Evolutionary conservation across 2,888 invertebrate species (phyloP).

Genomic region (Petrolisthes manimaculis): DNA sequence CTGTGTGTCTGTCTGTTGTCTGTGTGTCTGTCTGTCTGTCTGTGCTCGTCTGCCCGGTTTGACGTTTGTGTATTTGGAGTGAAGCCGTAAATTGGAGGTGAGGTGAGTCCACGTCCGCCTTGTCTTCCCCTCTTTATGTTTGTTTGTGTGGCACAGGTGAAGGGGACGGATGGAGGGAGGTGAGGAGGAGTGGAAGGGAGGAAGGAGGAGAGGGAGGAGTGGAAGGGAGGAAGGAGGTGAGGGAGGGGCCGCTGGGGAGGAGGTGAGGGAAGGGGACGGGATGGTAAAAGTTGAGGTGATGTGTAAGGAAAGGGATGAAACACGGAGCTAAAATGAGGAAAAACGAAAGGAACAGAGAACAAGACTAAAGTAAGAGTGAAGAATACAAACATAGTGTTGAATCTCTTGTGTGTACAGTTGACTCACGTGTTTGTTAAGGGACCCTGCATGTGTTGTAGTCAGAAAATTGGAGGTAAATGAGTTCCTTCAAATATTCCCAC

Average conservation of each 20-base stretch:
- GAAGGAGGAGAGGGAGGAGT: background rate
- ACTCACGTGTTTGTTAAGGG: too few relatives aligned
- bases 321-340: background rate
- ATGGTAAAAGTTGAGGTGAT: background rate
- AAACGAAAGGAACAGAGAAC: background rate
- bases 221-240: background rate
- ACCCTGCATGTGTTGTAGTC: too few relatives aligned
- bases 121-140: background rate
- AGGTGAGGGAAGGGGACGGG: background rate
- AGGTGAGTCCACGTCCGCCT: background rate
- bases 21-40: too few relatives aligned
- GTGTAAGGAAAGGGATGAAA: background rate
- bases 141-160: background rate
- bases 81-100: conserved; percentile 3
- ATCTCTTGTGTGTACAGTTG: too few relatives aligned
- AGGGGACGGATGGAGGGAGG: background rate
- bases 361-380: background rate
- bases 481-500: too few relatives aligned
- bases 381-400: too few relatives aligned
- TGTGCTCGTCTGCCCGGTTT: background rate
- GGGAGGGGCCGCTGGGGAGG: background rate
- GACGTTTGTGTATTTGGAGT: conserved; percentile 16
- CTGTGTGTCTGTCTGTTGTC: too few relatives aligned
- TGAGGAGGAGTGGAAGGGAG: background rate
- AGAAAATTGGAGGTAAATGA: too few relatives aligned